Conservation (phyloP, 2,797 vertebrate species). For the Rhodeus uyekii region DNA sequence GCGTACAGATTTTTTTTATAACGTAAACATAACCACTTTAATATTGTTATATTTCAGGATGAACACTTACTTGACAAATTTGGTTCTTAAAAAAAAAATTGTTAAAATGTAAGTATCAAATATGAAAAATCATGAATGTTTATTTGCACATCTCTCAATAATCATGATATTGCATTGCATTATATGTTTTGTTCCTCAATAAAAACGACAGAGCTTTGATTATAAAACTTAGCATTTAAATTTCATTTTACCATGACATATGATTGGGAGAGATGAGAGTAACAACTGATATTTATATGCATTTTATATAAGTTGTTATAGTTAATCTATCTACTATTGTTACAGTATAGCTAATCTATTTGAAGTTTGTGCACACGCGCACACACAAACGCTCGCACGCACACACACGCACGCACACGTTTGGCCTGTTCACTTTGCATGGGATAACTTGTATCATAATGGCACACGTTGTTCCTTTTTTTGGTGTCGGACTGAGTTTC, state of each 20-base stretch:
- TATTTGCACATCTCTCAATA: neutral
- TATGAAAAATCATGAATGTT: neutral
- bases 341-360: no score
- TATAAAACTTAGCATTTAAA: neutral
- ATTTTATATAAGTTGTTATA: no score
- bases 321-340: no score
- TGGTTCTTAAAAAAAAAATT: neutral
- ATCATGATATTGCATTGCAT: neutral
- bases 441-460: neutral
- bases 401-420: no score
- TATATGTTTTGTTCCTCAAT: neutral
- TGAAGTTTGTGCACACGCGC: no score
- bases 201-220: neutral
- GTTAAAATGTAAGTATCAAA: neutral
- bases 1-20: neutral
- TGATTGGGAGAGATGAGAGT: neutral
- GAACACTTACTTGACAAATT: neutral
- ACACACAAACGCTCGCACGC: no score
- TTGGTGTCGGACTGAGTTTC: neutral
- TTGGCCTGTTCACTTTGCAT: neutral
- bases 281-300: no score
- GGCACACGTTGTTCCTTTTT: slow-evolving; percentile 10
- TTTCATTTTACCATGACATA: neutral
- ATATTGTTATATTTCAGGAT: neutral
- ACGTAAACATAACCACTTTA: neutral